Evolutionary conservation across 1,140 invertebrate species (phyloP).

Genomic region (Diprion similis): DNA sequence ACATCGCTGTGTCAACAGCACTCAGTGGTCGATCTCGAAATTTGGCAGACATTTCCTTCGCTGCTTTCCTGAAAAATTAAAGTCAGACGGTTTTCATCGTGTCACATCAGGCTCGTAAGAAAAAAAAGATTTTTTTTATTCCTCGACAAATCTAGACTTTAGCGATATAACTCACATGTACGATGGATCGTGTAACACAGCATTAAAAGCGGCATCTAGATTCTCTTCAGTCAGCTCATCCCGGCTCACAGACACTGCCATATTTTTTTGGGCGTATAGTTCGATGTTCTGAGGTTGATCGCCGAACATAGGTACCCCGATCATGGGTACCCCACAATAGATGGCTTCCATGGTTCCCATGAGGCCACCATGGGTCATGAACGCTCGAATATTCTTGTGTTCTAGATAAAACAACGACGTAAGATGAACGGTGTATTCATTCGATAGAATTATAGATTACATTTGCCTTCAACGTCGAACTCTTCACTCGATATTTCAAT

Average conservation of each 20-base stretch:
- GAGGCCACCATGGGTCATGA: constrained; percentile 60
- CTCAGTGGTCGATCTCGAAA: constrained; percentile 56
- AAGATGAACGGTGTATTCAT: background rate
- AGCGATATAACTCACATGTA: background rate
- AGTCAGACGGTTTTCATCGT: constrained; percentile 10
- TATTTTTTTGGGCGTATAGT: constrained; percentile 55
- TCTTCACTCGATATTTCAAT: constrained; percentile 11
- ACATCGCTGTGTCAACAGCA: constrained; percentile 63
- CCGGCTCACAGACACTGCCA: constrained; percentile 51
- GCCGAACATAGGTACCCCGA: constrained; percentile 55
- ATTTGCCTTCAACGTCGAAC: background rate
- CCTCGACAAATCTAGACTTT: too few relatives aligned
- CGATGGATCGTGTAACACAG: background rate
- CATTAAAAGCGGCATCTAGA: background rate
- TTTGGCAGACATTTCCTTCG: constrained; percentile 29
- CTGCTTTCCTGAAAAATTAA: constrained; percentile 34
- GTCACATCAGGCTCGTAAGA: too few relatives aligned
- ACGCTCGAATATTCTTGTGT: constrained; percentile 59
- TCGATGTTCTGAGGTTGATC: constrained; percentile 48
- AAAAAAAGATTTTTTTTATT: too few relatives aligned
- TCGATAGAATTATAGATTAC: background rate
- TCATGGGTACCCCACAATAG: constrained; percentile 57
- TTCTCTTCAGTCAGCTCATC: constrained; percentile 19
- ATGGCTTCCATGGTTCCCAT: constrained; percentile 57
- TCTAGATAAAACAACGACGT: constrained; percentile 29